Evolutionary conservation across 2,888 invertebrate genomes (phyloP).

Genomic region (Galeruca laticollis): DNA sequence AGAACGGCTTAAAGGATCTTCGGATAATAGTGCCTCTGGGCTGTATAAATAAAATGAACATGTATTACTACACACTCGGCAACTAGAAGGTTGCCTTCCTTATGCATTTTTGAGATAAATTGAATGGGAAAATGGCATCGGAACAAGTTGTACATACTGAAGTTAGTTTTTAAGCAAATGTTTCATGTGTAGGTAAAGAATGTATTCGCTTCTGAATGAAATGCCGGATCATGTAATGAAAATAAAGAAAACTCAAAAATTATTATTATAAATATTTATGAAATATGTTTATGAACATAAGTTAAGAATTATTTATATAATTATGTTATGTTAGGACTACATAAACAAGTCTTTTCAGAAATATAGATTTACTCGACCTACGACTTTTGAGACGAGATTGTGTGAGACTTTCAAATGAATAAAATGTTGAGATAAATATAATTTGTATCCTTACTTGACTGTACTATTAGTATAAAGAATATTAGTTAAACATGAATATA

Average conservation of each 20-base stretch:
- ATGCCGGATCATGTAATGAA: too few species aligned
- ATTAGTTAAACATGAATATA: not conserved
- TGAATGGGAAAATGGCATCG: not conserved
- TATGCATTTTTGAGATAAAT: not conserved
- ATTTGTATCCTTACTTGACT: not conserved
- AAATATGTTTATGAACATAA: too few species aligned
- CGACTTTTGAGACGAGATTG: too few species aligned
- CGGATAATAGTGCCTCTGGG: slow-evolving; percentile 3
- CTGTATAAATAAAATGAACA: slow-evolving; percentile 9
- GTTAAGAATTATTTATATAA: too few species aligned
- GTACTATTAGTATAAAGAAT: too few species aligned
- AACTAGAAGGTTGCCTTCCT: not conserved
- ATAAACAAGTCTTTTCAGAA: not conserved
- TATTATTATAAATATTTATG: too few species aligned
- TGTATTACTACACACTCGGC: not conserved
- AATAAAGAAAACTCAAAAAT: too few species aligned
- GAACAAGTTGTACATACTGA: not conserved
- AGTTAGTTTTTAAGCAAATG: too few species aligned
- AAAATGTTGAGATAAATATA: not conserved
- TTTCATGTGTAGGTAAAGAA: too few species aligned
- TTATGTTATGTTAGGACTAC: too few species aligned
- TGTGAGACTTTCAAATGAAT: too few species aligned
- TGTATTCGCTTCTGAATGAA: too few species aligned
- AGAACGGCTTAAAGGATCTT: slow-evolving; percentile 14
- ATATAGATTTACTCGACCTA: not conserved